Base-by-base conservation (phyloP, 2,797 vertebrate genomes). In the Parauchenoglanis punctatus region DNA sequence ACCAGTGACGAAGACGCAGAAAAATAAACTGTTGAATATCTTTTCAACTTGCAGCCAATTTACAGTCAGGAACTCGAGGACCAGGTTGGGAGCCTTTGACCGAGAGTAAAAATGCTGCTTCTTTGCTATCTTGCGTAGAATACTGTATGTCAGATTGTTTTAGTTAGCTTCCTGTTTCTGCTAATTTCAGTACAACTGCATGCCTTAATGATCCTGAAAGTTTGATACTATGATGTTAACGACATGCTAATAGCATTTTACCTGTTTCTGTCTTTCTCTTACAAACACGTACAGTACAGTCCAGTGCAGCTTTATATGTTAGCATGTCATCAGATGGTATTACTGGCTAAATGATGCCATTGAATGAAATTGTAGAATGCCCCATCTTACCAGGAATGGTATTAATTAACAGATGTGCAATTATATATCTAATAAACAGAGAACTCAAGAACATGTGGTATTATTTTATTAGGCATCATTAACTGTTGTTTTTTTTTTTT, bases 301-400 rank as follows among this genome's bases (percentile, higher is more conserved):
- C 44, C 7, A 49, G 44, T 23, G 70, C 40, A 73, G 20, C 18
- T 12, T 11, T 86, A 91, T 90, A 91, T 91, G 82, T 68, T 11
- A 88, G 73, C 65, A 87, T 68, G 85, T 44, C n/a, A 59, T 88
- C 81, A 82, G 89, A 89, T 70, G 4, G 1, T 89, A 90, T 93
- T 83, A 90, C 89, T 92, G 90, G 87, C 88, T 87, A 25, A 49
- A 80, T 78, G 87, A 85, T 84, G 31, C 40, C 20, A 58, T 28
- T 86, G 68, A 87, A 88, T 88, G 70, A 88, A 86, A 76, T 73
- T 89, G 44, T 82, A 59, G 49, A n/a, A 23, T 25, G n/a, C 15
- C 7, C 20, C 7, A 10, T 84, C 11, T 80, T 72, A 12, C 3
- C 63, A 67, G 31, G 58, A 52, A 17, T 72, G 1, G 17, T 40